These are phyloP conservation scores for Pollenia griseotomentosa DNA, from an alignment of 2,888 invertebrate species.

Conservation along the genomic window DNA sequence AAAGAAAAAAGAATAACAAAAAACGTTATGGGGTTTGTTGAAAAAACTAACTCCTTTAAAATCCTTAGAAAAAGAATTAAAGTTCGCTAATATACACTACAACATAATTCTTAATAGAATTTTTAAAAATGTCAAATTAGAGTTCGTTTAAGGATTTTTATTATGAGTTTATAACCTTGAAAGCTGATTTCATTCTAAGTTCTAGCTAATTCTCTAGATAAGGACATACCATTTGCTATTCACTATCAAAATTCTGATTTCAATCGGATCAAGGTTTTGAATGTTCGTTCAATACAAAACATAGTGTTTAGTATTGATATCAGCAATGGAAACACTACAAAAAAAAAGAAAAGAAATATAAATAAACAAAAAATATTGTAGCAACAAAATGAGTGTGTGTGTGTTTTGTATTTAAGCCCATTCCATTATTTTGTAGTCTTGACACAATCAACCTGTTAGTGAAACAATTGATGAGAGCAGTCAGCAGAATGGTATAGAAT, in stretches of 20 bases:
- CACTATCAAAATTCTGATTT: conserved; percentile 15
- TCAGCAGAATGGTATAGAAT: conserved; percentile 56
- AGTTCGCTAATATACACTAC: conserved; percentile 8
- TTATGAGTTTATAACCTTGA: no score
- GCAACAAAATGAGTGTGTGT: conserved; percentile 41
- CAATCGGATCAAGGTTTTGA: conserved; percentile 43
- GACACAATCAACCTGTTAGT: conserved; percentile 73
- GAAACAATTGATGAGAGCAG: conserved; percentile 72
- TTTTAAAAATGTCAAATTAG: neutral
- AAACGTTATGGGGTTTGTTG: neutral
- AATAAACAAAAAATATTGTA: conserved; percentile 40
- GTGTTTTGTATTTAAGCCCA: conserved; percentile 47
- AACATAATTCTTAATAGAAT: neutral
- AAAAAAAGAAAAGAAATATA: neutral
- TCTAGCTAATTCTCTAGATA: neutral
- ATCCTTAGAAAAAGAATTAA: neutral
- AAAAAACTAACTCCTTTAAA: conserved; percentile 26
- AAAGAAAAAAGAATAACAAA: conserved; percentile 6
- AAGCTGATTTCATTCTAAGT: no score
- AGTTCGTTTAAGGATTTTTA: neutral
- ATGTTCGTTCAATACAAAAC: conserved; percentile 41
- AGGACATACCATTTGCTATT: neutral
- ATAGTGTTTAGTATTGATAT: conserved; percentile 45
- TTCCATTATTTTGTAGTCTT: conserved; percentile 70
- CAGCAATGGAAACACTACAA: conserved; percentile 15